These are phyloP conservation scores for Telmatherina bonti DNA, from an alignment of 2,797 vertebrate genomes.

Conservation along the genomic window DNA sequence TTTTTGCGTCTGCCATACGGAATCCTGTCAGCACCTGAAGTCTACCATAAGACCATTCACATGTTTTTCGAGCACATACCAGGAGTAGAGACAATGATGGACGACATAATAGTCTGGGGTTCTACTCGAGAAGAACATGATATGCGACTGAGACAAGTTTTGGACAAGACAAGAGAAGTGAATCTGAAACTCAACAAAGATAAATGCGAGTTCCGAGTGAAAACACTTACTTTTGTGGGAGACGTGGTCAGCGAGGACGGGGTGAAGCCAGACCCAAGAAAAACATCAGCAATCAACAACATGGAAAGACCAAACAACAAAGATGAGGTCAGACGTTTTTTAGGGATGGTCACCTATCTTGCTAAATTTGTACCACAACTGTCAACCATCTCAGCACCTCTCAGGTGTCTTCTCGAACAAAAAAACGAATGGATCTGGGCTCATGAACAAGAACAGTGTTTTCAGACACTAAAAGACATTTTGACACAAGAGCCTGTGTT, in stretches of 20 bases:
- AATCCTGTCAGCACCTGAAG: not conserved
- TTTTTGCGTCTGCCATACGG: not conserved
- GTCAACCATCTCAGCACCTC: slow-evolving; percentile 2
- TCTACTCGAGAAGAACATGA: not conserved
- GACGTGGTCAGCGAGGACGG: slow-evolving; percentile 30
- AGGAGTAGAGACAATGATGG: not conserved
- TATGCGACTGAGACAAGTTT: not conserved
- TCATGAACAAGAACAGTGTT: slow-evolving; percentile 21
- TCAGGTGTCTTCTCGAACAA: slow-evolving; percentile 1
- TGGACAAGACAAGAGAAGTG: not conserved
- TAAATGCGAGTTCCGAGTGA: slow-evolving; percentile 19
- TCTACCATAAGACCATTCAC: not conserved
- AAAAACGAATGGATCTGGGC: slow-evolving; percentile 5
- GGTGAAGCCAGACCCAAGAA: slow-evolving; percentile 26
- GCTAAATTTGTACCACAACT: not conserved
- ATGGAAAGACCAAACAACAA: slow-evolving; percentile 17
- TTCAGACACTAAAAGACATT: slow-evolving; percentile 9
- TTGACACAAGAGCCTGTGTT: slow-evolving; percentile 25
- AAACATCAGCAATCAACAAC: slow-evolving; percentile 23
- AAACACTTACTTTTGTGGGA: slow-evolving; percentile 38
- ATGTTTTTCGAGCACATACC: not conserved
- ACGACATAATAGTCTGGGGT: not conserved
- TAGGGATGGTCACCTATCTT: slow-evolving; percentile 4
- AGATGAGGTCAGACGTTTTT: slow-evolving; percentile 9
- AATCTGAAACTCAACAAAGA: not conserved